Conservation (phyloP, 2,888 invertebrate genomes). For the Dryocosmus kuriphilus region DNA sequence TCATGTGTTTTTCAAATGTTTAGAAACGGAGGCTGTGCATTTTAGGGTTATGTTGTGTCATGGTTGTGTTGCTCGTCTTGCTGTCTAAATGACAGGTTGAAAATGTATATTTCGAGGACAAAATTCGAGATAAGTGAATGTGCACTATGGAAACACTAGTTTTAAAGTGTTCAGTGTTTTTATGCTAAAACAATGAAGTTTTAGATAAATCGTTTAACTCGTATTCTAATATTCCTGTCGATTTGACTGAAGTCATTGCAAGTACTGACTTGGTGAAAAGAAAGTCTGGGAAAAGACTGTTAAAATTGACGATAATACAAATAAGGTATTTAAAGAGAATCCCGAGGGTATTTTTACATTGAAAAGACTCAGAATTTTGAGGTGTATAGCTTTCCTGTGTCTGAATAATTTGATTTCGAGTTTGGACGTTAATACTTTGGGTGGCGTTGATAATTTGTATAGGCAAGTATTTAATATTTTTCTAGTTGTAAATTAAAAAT, state of each 20-base stretch:
- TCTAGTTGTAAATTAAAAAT: not conserved
- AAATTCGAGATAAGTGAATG: too few species aligned
- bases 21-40: too few species aligned
- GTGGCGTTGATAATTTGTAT: conserved; percentile 81
- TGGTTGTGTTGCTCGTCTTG: too few species aligned
- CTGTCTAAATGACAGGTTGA: too few species aligned
- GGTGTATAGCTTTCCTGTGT: conserved; percentile 84
- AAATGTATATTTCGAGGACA: too few species aligned
- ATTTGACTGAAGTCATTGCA: conserved; percentile 82
- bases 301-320: conserved; percentile 79
- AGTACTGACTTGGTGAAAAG: conserved; percentile 80
- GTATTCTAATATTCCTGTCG: conserved; percentile 79
- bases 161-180: too few species aligned
- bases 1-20: too few species aligned
- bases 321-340: conserved; percentile 79
- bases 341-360: conserved; percentile 78
- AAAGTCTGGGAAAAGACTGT: conserved; percentile 81
- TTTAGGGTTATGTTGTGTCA: too few species aligned
- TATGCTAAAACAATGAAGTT: too few species aligned
- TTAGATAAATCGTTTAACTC: conserved; percentile 72
- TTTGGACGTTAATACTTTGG: conserved; percentile 82
- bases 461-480: conserved; percentile 54
- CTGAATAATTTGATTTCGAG: conserved; percentile 84
- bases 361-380: conserved; percentile 80
- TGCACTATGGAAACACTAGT: too few species aligned